Percentiles rank a stretch among this genome's conserved stretches.
These are phyloP conservation scores for Gonatopus flavifemur DNA, from an alignment of 1,140 invertebrate species.

Conservation along the genomic window DNA sequence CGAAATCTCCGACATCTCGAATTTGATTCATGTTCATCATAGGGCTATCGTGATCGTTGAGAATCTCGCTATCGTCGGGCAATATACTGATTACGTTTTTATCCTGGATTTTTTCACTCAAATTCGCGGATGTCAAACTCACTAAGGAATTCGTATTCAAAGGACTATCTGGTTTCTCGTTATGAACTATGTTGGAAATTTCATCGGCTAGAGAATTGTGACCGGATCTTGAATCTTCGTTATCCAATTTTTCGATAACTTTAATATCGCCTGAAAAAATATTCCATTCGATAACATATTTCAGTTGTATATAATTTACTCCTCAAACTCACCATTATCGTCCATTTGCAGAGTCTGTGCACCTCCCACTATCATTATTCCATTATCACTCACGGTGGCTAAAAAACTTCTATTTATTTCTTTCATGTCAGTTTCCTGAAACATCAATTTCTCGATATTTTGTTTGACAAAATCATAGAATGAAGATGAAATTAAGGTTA, in stretches of 20 bases:
- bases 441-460: slow-evolving; percentile 4
- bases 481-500: too few species aligned
- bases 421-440: slow-evolving; percentile 33
- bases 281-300: slow-evolving; percentile 7
- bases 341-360: slow-evolving; percentile 45
- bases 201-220: slow-evolving; percentile 23
- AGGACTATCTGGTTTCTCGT: slow-evolving; percentile 12
- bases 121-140: slow-evolving; percentile 34
- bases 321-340: slow-evolving; percentile 48
- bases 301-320: slow-evolving; percentile 8
- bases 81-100: slow-evolving; percentile 42
- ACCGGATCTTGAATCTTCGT: slow-evolving; percentile 15
- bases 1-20: slow-evolving; percentile 34
- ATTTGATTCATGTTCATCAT: slow-evolving; percentile 38
- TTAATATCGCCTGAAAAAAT: slow-evolving; percentile 44
- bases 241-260: slow-evolving; percentile 39
- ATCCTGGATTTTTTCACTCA: slow-evolving; percentile 21
- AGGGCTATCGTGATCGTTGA: slow-evolving; percentile 27
- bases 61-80: slow-evolving; percentile 28
- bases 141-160: slow-evolving; percentile 23
- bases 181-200: neutral
- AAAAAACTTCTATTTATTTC: slow-evolving; percentile 40
- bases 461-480: too few species aligned
- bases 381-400: slow-evolving; percentile 44
- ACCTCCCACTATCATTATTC: slow-evolving; percentile 46